Evolutionary conservation across 2,113 vertebrate genomes (phyloP), one percentile per base, ranked within the genome.

Genomic region (Colius striatus): DNA sequence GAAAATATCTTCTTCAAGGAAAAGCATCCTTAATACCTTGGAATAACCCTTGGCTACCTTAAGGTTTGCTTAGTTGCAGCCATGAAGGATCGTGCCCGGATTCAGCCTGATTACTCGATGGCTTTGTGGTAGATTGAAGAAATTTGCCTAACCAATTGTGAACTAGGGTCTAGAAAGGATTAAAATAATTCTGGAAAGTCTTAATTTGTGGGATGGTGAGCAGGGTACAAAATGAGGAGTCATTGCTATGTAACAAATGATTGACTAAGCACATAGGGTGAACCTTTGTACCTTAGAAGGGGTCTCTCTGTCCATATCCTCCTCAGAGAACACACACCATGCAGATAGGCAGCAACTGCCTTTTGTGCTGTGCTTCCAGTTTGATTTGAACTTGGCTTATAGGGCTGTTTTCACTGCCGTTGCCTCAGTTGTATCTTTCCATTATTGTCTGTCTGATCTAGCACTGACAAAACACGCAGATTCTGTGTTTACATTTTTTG

Each of bases 401-500:
- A 34, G 68, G 43, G 51, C 17, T 50, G 17, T 72, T 78, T 86
- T 66, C 2, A 4, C n/a, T 54, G 13, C 54, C 73, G 6, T 77
- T 77, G 27, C 54, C 34, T 88, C 68, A 71, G 50, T 51, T 81
- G 25, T 34, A 5, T 62, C 83, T 84, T 86, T 67, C 68, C 41
- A 23, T 41, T 27, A 6, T 36, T 74, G 21, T 74, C 53, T 67
- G 2, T 62, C 68, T 62, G 32, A 47, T 60, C 54, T 43, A 73
- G 55, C 45, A 3, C 29, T 51, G 79, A 36, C 79, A 67, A 34
- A 71, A 41, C 72, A 77, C 2, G 0, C 18, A 13, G 23, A 23
- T 83, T 73, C 26, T 11, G 0, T n/a, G 38, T 50, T 48, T 34
- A 10, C 10, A 1, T 50, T 73, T 86, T 60, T 25, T 0, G 0